Percentiles rank a stretch among this genome's conserved stretches.
These are phyloP conservation scores for Ectemnius continuus DNA, from an alignment of 2,888 invertebrate genomes.

Conservation along the genomic window DNA sequence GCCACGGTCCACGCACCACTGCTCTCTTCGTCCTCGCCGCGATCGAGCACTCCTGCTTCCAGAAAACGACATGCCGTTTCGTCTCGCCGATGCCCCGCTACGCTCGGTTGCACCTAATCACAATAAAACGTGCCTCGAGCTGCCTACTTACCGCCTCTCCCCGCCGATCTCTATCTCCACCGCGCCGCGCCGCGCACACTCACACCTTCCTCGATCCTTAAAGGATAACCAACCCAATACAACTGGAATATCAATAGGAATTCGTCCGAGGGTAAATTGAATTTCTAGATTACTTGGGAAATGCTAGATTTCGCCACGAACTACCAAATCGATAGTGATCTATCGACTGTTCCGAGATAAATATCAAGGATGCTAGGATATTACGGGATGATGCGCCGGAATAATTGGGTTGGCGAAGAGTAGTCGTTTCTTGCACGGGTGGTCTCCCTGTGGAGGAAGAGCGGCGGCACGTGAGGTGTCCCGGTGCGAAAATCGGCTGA, in stretches of 20 bases:
- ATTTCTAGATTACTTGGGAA: too few relatives aligned
- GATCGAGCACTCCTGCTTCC: neutral
- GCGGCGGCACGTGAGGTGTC: slow-evolving; percentile 39
- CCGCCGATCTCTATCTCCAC: slow-evolving; percentile 74
- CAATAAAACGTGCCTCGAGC: slow-evolving; percentile 77
- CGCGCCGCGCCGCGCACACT: slow-evolving; percentile 26
- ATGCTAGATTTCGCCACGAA: too few relatives aligned
- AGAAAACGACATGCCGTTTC: slow-evolving; percentile 48
- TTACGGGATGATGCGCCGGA: slow-evolving; percentile 59
- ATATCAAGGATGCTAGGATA: slow-evolving; percentile 53
- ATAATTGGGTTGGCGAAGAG: slow-evolving; percentile 49
- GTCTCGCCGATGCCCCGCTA: slow-evolving; percentile 60
- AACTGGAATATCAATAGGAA: too few relatives aligned
- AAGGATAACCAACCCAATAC: too few relatives aligned
- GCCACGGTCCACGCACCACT: slow-evolving; percentile 66
- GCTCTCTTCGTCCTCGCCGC: slow-evolving; percentile 66
- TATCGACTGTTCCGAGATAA: neutral
- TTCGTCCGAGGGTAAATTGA: too few relatives aligned
- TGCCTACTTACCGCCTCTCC: slow-evolving; percentile 71
- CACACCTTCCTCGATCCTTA: neutral
- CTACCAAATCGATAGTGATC: too few relatives aligned
- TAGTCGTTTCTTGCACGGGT: slow-evolving; percentile 18
- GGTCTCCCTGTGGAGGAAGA: slow-evolving; percentile 9
- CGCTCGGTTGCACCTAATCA: slow-evolving; percentile 76
- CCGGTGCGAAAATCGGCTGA: slow-evolving; percentile 56